Evolutionary conservation across 2,888 invertebrate species (phyloP), one percentile per base, ranked within the genome.

Genomic region (Halictus quadricinctus): DNA sequence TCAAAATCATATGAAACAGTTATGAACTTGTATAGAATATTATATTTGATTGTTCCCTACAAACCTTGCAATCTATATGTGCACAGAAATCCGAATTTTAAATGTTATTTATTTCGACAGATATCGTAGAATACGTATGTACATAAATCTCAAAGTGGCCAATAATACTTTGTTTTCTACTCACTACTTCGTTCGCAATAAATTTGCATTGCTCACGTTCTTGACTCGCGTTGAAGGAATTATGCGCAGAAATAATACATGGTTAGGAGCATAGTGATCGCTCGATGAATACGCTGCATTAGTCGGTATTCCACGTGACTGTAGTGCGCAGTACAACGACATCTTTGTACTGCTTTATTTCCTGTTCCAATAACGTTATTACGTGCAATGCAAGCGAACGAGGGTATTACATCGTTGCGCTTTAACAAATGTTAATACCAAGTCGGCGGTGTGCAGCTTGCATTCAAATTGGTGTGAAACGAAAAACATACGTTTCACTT

Each of bases 281-380:
- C n/a, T 72, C 25, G 25, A 72, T 46, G 46, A 72, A 72, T 46
- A 48, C 25, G 6, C 25, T 25, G 7, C 25, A 46, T 48, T 72
- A 48, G 72, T 72, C 15, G 25, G n/a, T 1, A 1, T 25, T 8
- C 29, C 29, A 36, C 50, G 72, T 50, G 72, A 29, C 29, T 15
- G 18, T 12, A 18, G 18, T 1, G 50, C 29, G 2, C 10, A 18
- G 1, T 18, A 25, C 29, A 73, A 50, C 29, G 43, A 43, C 50
- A 73, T 73, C 50, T 73, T 50, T 50, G 50, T 73, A 10, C 21
- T n/a, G 70, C 43, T 73, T 73, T 29, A 50, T 46, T 50, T 50
- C 29, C 50, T 18, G 72, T 50, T 50, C n/a, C 72, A 50, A 73
- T 73, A 50, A 73, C 48, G 48, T 73, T 73, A 25, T 29, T 73